A percentile compares a stretch with the other conserved stretches of the same genome.
phyloP scores from a whole-genome alignment of 2,113 vertebrate species.

The Antechinus stuartii region DNA sequence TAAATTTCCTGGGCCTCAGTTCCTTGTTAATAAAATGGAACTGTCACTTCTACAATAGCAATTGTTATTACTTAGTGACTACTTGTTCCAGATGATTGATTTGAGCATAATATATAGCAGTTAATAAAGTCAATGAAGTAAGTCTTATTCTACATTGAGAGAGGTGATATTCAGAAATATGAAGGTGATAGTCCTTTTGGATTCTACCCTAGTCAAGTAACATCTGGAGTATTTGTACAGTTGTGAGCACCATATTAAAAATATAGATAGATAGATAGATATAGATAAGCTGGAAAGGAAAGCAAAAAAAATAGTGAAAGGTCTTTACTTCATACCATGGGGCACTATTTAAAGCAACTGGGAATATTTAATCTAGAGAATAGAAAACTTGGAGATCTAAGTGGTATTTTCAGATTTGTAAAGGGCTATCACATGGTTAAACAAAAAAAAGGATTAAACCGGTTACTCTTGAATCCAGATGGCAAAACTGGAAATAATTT shows the following conservation, averaged over 20 bases:
- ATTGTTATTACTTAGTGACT: background rate
- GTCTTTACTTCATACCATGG: background rate
- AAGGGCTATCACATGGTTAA: background rate
- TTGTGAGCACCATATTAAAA: background rate
- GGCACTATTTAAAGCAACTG: background rate
- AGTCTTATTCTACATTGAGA: background rate
- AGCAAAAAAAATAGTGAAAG: background rate
- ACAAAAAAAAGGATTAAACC: background rate
- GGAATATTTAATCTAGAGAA: background rate
- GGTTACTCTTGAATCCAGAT: background rate
- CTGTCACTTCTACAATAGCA: background rate
- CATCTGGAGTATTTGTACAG: background rate
- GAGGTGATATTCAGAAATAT: background rate
- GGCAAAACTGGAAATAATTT: background rate
- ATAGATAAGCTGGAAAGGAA: background rate
- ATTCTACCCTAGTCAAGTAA: background rate
- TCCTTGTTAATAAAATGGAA: background rate
- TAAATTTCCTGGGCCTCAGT: background rate
- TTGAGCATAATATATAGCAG: background rate
- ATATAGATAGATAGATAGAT: no score
- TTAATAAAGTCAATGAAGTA: background rate
- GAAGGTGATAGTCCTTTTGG: background rate
- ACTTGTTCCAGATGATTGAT: background rate
- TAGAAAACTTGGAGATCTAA: background rate
- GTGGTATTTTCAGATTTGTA: background rate